phyloP scores from a whole-genome alignment of 2,888 invertebrate species.

The Autographa gamma region DNA sequence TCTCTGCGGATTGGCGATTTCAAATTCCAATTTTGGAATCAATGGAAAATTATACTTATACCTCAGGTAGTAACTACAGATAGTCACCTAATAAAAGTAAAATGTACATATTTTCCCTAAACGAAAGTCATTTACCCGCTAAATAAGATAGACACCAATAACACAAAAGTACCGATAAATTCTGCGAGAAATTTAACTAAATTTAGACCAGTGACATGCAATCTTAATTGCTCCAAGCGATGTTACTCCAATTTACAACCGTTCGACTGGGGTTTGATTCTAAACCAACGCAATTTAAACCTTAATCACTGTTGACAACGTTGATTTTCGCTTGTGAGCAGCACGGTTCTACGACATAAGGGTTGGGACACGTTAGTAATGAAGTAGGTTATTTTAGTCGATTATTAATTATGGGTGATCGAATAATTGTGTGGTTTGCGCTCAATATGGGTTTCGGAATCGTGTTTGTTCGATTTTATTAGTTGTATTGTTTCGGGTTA shows the following conservation, averaged over 20 bases:
- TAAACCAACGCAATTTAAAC: slow-evolving; percentile 48
- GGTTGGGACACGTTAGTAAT: slow-evolving; percentile 50
- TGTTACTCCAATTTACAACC: slow-evolving; percentile 75
- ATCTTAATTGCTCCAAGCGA: slow-evolving; percentile 80
- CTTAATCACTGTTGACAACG: slow-evolving; percentile 47
- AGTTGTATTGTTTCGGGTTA: slow-evolving; percentile 5
- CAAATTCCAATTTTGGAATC: too few relatives aligned
- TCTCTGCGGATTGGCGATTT: too few relatives aligned
- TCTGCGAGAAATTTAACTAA: slow-evolving; percentile 73
- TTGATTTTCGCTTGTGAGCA: slow-evolving; percentile 45
- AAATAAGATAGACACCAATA: slow-evolving; percentile 60
- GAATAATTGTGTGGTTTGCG: slow-evolving; percentile 8
- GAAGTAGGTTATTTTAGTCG: slow-evolving; percentile 42
- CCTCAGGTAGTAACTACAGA: too few relatives aligned
- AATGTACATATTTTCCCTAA: background rate
- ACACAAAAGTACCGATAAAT: slow-evolving; percentile 76
- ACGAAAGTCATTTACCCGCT: slow-evolving; percentile 9
- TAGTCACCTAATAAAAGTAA: too few relatives aligned
- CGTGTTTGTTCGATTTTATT: slow-evolving; percentile 1
- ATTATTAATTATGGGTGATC: slow-evolving; percentile 27
- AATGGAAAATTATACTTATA: too few relatives aligned
- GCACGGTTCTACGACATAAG: slow-evolving; percentile 50
- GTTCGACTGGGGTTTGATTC: slow-evolving; percentile 56
- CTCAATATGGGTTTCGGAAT: background rate
- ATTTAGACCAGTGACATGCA: slow-evolving; percentile 80